Evolutionary conservation across 2,113 vertebrate genomes (phyloP), one percentile per base, ranked within the genome.

Genomic region (Aptenodytes patagonicus): DNA sequence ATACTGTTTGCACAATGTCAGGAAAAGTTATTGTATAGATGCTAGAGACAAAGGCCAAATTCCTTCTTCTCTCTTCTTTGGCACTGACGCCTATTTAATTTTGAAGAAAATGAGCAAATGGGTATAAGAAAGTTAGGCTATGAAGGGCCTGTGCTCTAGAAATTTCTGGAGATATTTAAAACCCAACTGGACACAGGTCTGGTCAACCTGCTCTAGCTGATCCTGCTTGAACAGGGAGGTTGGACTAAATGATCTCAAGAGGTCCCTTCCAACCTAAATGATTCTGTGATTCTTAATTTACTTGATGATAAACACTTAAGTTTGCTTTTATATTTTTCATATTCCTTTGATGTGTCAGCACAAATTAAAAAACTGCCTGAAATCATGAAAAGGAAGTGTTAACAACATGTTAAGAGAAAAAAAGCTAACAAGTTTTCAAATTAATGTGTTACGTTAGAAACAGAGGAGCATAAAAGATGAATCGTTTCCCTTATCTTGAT

Each of bases 331-430:
- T 82, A 29, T 66, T 58, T 80, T 89, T 91, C 8, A 34, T 75
- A 17, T 60, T 85, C 7, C 49, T 91, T 77, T 77, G 65, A 21
- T 77, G 17, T 60, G 47, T 61, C 22, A 84, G 32, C 16, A 44
- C 14, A 78, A 71, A 54, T 36, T 32, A 20, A 17, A 82, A 88
- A 29, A 17, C 8, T 9, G 13, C 25, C 28, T 52, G 36, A 65
- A 75, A 65, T 61, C 19, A 32, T 34, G 46, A 71, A 57, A 91
- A 70, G 54, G 44, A 72, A 57, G 13, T 3, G 5, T 83, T 96
- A 95, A 71, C 24, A 91, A 42, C 60, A 34, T 64, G 26, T 83
- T 94, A 90, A 92, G 71, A 65, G 58, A 75, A 91, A 73, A 44
- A 83, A 36, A 83, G 16, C 29, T 89, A 86, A 28, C 24, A 87